Evolutionary conservation across 2,888 invertebrate genomes (phyloP), one percentile per base, ranked within the genome.

Genomic region (Drosophila subquinaria): DNA sequence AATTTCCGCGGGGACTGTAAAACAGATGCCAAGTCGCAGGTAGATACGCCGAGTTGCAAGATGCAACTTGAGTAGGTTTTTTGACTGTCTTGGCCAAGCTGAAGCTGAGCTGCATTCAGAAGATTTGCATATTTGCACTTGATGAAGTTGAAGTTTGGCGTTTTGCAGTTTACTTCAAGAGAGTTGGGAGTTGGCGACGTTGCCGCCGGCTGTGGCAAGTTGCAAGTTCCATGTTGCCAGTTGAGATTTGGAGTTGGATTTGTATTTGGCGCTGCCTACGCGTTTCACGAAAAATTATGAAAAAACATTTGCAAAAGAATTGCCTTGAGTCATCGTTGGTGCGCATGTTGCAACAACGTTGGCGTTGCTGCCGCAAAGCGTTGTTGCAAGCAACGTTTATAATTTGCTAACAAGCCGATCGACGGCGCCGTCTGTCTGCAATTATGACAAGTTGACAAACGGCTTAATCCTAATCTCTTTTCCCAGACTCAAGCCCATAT

Each of bases 381-480:
- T 45, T 45, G 50, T 45, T 45, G 45, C 45, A 23, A 45, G 57
- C 70, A 82, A 74, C 71, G 61, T 87, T 84, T 88, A 84, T 84
- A 84, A 84, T 84, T 84, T 84, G 84, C 85, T 84, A 89, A 84
- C 84, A 89, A 84, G 84, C 69, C 88, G 82, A 81, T 78, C 73
- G 89, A 89, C 89, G 82, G 88, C 88, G 82, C 86, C 88, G 47
- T 23, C 42, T 57, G 82, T 75, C 82, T 84, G 81, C 84, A 86
- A 83, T 86, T 86, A 86, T 86, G 86, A 86, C 86, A 90, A 86
- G 89, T 86, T 86, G 86, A 88, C 86, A 86, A 86, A 86, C 86
- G 89, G 87, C 86, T 86, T 86, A 86, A 86, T 86, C 86, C 89
- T 86, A 90, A 86, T 90, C 86, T 88, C 79, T 69, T 73, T 74